These are phyloP conservation scores for Deilephila elpenor DNA, from an alignment of 2,888 invertebrate genomes.

Conservation along the genomic window DNA sequence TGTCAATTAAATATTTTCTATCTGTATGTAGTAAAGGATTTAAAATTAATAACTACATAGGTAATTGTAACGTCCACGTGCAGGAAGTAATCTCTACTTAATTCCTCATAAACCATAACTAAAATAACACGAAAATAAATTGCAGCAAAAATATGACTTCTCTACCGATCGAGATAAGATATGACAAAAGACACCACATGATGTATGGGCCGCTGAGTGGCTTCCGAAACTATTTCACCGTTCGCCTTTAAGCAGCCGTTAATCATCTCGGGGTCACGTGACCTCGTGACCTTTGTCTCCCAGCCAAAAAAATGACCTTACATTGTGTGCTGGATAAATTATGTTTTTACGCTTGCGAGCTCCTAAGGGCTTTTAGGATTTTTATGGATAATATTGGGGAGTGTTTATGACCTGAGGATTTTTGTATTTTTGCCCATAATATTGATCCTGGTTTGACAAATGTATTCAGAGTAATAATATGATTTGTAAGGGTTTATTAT, in stretches of 20 bases:
- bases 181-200: slow-evolving; percentile 38
- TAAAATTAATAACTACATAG: too few species aligned
- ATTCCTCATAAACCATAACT: too few species aligned
- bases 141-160: neutral
- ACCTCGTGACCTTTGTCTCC: slow-evolving; percentile 29
- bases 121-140: neutral
- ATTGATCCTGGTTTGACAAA: too few species aligned
- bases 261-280: slow-evolving; percentile 16
- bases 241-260: slow-evolving; percentile 9
- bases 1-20: too few species aligned
- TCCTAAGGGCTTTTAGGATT: neutral
- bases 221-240: slow-evolving; percentile 48
- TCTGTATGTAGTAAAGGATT: too few species aligned
- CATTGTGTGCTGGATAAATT: slow-evolving; percentile 1
- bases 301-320: slow-evolving; percentile 19
- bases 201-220: slow-evolving; percentile 44
- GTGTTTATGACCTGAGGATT: too few species aligned
- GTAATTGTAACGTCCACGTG: too few species aligned
- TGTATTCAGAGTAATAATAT: too few species aligned
- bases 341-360: neutral
- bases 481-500: too few species aligned
- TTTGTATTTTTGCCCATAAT: too few species aligned
- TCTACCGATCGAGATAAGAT: slow-evolving; percentile 13
- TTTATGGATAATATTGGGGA: neutral
- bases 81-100: neutral